Conservation (phyloP, 2,888 invertebrate genomes). For the Graphium colonna region DNA sequence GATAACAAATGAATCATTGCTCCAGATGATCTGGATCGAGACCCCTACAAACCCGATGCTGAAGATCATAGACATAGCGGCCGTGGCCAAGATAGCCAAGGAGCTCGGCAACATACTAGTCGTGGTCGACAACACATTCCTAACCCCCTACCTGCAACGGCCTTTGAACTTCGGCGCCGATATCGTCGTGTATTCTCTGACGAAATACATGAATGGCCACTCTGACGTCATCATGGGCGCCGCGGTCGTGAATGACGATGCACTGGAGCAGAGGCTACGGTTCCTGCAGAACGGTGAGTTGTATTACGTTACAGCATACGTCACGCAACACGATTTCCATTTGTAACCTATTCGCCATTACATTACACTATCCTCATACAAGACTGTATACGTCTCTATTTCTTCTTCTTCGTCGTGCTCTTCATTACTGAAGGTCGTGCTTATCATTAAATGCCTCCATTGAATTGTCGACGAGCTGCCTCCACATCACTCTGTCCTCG, state of each 20-base stretch:
- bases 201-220: constrained; percentile 99
- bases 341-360: too few relatives aligned
- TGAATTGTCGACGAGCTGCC: too few relatives aligned
- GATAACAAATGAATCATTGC: constrained; percentile 27
- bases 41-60: constrained; percentile 97
- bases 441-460: too few relatives aligned
- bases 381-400: too few relatives aligned
- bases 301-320: background rate
- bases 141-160: constrained; percentile 93
- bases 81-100: constrained; percentile 80
- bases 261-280: constrained; percentile 84
- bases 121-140: constrained; percentile 96
- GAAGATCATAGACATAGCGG: constrained; percentile 93
- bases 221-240: constrained; percentile 98
- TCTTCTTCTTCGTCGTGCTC: too few relatives aligned
- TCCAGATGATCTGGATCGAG: constrained; percentile 94
- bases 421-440: too few relatives aligned
- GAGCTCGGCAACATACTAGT: constrained; percentile 81
- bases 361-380: too few relatives aligned
- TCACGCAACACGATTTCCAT: too few relatives aligned
- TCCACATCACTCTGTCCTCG: too few relatives aligned
- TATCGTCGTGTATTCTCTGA: constrained; percentile 93
- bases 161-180: constrained; percentile 96
- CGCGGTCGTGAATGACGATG: constrained; percentile 85
- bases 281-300: constrained; percentile 92